Conservation (phyloP, 2,113 vertebrate genomes). For the Carlito syrichta region DNA sequence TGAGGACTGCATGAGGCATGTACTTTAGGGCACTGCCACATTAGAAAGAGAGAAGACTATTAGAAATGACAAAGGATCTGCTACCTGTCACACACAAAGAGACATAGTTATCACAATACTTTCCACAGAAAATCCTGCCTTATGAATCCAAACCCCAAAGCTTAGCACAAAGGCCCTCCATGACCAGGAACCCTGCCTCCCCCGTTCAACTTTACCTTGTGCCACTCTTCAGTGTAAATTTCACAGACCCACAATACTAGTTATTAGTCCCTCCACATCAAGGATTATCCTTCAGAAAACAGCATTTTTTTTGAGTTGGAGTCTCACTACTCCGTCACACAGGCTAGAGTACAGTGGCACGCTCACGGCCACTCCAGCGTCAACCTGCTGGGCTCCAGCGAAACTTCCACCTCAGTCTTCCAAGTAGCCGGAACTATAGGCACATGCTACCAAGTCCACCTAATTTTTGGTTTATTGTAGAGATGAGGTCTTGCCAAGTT, state of each 20-base stretch:
- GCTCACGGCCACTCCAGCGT: no score
- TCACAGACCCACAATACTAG: background rate
- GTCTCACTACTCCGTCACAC: no score
- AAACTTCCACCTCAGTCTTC: no score
- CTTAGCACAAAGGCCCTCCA: background rate
- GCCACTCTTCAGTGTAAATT: background rate
- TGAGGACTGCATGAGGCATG: conserved; percentile 98
- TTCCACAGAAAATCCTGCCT: background rate
- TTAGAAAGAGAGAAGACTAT: background rate
- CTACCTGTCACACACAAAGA: background rate
- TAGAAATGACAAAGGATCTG: background rate
- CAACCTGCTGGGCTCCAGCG: no score
- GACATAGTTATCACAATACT: background rate
- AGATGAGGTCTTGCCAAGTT: no score
- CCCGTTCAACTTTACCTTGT: background rate
- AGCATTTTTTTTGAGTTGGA: no score
- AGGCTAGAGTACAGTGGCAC: no score
- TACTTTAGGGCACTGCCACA: conserved; percentile 94
- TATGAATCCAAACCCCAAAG: background rate
- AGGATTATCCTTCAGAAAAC: background rate
- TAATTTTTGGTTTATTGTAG: no score
- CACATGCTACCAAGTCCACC: no score
- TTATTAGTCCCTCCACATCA: background rate
- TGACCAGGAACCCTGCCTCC: background rate
- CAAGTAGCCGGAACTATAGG: no score